Evolutionary conservation across 2,888 invertebrate genomes (phyloP).

Genomic region (Pterostichus madidus): DNA sequence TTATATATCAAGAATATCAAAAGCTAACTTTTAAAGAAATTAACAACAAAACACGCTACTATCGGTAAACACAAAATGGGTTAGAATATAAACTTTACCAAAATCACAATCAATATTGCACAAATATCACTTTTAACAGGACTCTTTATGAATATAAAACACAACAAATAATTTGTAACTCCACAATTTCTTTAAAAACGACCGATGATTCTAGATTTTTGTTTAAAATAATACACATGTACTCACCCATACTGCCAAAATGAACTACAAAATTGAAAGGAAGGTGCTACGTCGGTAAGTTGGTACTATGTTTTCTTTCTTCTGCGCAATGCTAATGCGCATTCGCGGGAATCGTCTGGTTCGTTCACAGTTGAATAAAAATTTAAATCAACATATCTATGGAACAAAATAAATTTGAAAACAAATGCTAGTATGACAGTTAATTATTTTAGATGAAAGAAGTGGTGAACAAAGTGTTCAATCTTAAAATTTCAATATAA

Average conservation of each 20-base stretch:
- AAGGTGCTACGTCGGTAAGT: conserved; percentile 66
- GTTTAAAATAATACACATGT: conserved; percentile 71
- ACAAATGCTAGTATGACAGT: too few species aligned
- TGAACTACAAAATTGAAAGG: conserved; percentile 80
- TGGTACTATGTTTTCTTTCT: conserved; percentile 41
- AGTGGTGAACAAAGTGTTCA: too few species aligned
- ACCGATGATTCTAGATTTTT: conserved; percentile 74
- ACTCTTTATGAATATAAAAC: conserved; percentile 4
- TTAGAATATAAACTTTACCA: conserved; percentile 49
- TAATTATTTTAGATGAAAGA: too few species aligned
- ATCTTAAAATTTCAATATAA: too few species aligned
- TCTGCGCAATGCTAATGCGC: conserved; percentile 5
- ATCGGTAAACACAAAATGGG: conserved; percentile 27
- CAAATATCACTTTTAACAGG: conserved; percentile 59
- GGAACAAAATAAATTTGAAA: background rate
- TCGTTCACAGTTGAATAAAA: background rate
- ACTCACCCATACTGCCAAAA: conserved; percentile 85
- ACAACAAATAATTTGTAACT: conserved; percentile 30
- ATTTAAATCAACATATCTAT: background rate
- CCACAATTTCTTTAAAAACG: conserved; percentile 51
- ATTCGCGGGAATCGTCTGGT: background rate
- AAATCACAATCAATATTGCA: conserved; percentile 49
- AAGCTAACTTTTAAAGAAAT: background rate
- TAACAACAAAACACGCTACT: conserved; percentile 24
- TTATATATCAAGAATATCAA: background rate